Conservation (phyloP, 2,797 vertebrate species). For the Furcifer pardalis region DNA sequence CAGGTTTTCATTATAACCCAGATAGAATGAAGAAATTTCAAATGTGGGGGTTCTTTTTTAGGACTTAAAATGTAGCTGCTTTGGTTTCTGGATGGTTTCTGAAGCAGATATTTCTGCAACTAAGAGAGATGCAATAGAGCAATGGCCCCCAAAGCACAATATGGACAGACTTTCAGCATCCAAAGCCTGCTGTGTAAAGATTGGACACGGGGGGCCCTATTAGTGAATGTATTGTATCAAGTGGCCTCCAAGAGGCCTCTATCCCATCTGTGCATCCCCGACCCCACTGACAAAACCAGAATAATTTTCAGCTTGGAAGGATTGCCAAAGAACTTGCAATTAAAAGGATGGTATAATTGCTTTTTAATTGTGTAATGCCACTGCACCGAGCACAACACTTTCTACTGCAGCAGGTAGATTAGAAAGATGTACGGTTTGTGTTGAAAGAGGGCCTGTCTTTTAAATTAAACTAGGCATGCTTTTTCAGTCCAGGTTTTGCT, state of each 20-base stretch:
- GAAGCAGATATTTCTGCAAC: not conserved
- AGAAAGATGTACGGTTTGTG: not conserved
- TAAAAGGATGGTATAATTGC: not conserved
- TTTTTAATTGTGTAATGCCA: not conserved
- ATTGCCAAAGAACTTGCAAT: not conserved
- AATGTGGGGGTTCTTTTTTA: not conserved
- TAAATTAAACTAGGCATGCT: not conserved
- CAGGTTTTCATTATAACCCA: not conserved
- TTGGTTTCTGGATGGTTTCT: not conserved
- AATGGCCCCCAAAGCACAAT: not conserved
- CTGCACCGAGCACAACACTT: not conserved
- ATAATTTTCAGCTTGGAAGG: not conserved
- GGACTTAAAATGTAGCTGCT: not conserved
- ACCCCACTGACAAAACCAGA: not conserved
- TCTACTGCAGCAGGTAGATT: not conserved
- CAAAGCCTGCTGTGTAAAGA: not conserved
- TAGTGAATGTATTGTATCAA: not conserved
- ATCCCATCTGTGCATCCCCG: not conserved
- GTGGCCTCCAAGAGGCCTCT: not conserved
- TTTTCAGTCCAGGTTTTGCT: not conserved
- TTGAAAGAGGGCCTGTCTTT: not conserved
- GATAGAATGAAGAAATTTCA: not conserved
- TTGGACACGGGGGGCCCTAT: not conserved
- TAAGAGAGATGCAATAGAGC: not conserved
- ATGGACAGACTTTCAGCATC: not conserved